These are phyloP conservation scores for Selenia dentaria DNA, from an alignment of 2,888 invertebrate genomes.

Conservation along the genomic window DNA sequence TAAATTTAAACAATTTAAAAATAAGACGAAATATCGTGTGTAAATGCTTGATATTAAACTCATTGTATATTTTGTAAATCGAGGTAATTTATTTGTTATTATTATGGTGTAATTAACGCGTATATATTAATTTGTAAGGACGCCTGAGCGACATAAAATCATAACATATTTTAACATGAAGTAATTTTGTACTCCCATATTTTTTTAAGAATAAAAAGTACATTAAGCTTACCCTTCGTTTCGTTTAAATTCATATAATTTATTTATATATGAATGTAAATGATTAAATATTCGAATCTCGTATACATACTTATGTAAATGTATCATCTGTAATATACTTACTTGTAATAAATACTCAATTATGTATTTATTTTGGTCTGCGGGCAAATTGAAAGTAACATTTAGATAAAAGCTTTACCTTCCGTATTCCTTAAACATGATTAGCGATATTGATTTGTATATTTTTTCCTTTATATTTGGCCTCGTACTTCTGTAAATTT, in stretches of 20 bases:
- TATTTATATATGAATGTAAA: conserved; percentile 37
- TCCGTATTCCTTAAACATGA: too few species aligned
- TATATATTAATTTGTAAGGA: conserved; percentile 30
- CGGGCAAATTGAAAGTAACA: too few species aligned
- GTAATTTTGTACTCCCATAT: conserved; percentile 67
- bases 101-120: conserved; percentile 27
- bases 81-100: conserved; percentile 27
- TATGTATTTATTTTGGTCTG: conserved; percentile 43
- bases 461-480: too few species aligned
- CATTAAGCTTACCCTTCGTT: conserved; percentile 28
- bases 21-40: conserved; percentile 2
- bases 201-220: conserved; percentile 34
- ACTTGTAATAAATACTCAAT: conserved; percentile 29
- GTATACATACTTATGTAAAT: conserved; percentile 44
- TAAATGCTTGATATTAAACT: conserved; percentile 20
- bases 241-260: conserved; percentile 26
- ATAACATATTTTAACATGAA: conserved; percentile 46
- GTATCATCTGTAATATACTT: conserved; percentile 61
- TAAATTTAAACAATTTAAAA: not conserved
- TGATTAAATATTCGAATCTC: conserved; percentile 33
- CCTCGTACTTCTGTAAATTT: too few species aligned
- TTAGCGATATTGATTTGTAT: too few species aligned
- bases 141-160: conserved; percentile 26
- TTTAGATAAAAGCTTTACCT: too few species aligned
- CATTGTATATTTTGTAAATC: conserved; percentile 36